phyloP scores from a whole-genome alignment of 2,888 invertebrate genomes.

The Parnassius glacialis region DNA sequence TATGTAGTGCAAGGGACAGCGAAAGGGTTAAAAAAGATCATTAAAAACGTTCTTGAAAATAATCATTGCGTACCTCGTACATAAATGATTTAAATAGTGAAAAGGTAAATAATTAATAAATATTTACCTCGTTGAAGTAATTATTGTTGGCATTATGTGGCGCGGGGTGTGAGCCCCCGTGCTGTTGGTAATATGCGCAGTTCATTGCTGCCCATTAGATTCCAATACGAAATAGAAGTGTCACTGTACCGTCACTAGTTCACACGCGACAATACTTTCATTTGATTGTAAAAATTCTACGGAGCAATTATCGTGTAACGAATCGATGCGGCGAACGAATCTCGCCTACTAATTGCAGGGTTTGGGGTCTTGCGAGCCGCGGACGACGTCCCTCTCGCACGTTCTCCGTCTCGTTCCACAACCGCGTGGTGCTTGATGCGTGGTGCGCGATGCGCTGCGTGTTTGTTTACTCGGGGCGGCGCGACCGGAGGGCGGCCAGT shows the following conservation, averaged over 20 bases:
- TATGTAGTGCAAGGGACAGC: too few relatives aligned
- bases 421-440: slow-evolving; percentile 39
- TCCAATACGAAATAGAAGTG: slow-evolving; percentile 41
- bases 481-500: slow-evolving; percentile 66
- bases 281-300: slow-evolving; percentile 54
- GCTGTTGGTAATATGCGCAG: slow-evolving; percentile 76
- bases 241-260: slow-evolving; percentile 45
- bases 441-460: slow-evolving; percentile 42
- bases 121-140: slow-evolving; percentile 73
- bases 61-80: not conserved
- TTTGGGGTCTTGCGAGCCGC: slow-evolving; percentile 55
- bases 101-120: not conserved
- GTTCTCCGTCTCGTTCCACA: slow-evolving; percentile 48
- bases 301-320: slow-evolving; percentile 78
- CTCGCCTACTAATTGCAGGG: slow-evolving; percentile 80
- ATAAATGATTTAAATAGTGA: not conserved
- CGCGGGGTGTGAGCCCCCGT: slow-evolving; percentile 69
- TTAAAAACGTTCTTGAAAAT: too few relatives aligned
- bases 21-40: too few relatives aligned
- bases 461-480: slow-evolving; percentile 67
- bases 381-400: slow-evolving; percentile 54
- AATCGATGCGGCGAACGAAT: slow-evolving; percentile 79
- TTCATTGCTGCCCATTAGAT: slow-evolving; percentile 69
- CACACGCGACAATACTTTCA: slow-evolving; percentile 58
- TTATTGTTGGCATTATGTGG: slow-evolving; percentile 67